phyloP scores from a whole-genome alignment of 1,140 invertebrate genomes.

The Zaprionus kolodkinae region DNA sequence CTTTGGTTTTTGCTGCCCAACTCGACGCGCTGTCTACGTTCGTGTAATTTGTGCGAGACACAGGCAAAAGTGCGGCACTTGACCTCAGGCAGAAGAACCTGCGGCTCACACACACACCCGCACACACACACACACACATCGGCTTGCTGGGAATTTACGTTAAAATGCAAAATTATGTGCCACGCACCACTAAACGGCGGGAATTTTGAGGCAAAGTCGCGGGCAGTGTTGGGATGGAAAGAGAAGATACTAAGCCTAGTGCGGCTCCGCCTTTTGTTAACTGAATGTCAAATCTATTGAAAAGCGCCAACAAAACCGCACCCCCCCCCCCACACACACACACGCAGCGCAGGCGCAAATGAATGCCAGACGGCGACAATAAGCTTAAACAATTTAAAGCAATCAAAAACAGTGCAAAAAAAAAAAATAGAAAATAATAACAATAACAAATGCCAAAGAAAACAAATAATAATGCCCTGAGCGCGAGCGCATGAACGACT shows the following conservation, averaged over 20 bases:
- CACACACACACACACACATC: neutral
- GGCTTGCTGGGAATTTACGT: constrained; percentile 68
- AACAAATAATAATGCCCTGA: neutral
- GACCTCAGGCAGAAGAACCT: neutral
- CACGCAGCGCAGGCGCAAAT: constrained; percentile 13
- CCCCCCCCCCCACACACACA: constrained; percentile 10
- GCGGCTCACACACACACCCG: neutral
- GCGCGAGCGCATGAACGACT: neutral
- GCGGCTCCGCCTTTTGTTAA: constrained; percentile 54
- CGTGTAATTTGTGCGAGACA: constrained; percentile 62
- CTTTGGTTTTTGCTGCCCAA: constrained; percentile 53
- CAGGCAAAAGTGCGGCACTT: constrained; percentile 11
- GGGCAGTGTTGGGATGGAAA: neutral
- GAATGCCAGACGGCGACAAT: constrained; percentile 20
- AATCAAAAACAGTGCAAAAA: constrained; percentile 59
- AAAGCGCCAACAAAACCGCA: constrained; percentile 33
- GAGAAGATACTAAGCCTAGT: constrained; percentile 20
- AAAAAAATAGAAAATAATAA: constrained; percentile 6
- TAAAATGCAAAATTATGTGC: constrained; percentile 67
- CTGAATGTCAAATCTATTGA: constrained; percentile 82
- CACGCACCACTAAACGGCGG: constrained; percentile 59
- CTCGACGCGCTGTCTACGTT: constrained; percentile 53
- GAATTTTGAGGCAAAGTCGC: neutral
- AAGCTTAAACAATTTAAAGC: constrained; percentile 64
- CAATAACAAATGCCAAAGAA: constrained; percentile 22